Conservation (phyloP, 2,888 invertebrate genomes). For the Blastobasis adustella region DNA sequence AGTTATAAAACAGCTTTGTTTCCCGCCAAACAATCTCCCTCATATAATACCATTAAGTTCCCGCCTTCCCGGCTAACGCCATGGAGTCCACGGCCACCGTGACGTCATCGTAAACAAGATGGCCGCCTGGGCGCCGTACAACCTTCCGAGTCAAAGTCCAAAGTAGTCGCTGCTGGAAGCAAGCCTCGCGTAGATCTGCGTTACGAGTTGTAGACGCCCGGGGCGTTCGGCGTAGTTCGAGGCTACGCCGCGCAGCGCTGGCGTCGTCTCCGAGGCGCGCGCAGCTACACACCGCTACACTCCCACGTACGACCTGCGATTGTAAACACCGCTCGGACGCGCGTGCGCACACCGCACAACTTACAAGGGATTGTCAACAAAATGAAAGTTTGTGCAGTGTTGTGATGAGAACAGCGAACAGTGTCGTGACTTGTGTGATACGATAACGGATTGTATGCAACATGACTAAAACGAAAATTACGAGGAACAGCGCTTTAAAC, state of each 20-base stretch:
- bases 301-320: constrained; percentile 62
- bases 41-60: constrained; percentile 5
- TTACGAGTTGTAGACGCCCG: constrained; percentile 21
- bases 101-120: constrained; percentile 49
- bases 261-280: constrained; percentile 32
- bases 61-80: constrained; percentile 21
- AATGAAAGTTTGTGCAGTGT: constrained; percentile 44
- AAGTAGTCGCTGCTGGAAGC: not conserved
- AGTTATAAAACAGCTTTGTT: too few relatives aligned
- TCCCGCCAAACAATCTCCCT: too few relatives aligned
- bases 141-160: not conserved
- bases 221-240: constrained; percentile 45
- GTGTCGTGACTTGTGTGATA: constrained; percentile 26
- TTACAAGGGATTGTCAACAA: constrained; percentile 39
- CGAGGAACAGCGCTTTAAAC: constrained; percentile 78
- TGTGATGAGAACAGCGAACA: constrained; percentile 50
- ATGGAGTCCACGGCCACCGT: constrained; percentile 1
- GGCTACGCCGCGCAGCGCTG: constrained; percentile 52
- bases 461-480: constrained; percentile 77
- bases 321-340: constrained; percentile 56
- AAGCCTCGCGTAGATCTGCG: constrained; percentile 21
- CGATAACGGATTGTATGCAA: constrained; percentile 30
- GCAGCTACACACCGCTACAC: constrained; percentile 41
- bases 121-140: constrained; percentile 37
- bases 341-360: constrained; percentile 38